Conservation (phyloP, 1,140 invertebrate genomes). For the Saccostrea cuccullata region DNA sequence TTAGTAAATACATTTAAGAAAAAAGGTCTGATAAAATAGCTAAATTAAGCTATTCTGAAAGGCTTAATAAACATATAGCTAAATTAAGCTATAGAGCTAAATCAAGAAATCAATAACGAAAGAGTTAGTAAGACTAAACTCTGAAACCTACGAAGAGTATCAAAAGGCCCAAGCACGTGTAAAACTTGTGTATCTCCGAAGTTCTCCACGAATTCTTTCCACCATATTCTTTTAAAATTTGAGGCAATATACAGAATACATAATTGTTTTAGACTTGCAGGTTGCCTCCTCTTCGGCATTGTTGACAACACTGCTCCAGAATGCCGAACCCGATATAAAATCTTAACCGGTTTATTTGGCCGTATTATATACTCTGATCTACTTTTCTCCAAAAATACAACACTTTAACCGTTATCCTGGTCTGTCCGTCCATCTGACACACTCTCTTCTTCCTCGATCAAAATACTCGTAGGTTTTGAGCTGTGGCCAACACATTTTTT, state of each 20-base stretch:
- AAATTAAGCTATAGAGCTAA: too few relatives aligned
- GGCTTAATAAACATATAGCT: background rate
- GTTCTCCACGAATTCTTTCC: background rate
- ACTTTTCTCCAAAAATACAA: too few relatives aligned
- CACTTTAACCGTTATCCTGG: too few relatives aligned
- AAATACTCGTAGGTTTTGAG: too few relatives aligned
- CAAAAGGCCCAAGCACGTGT: background rate
- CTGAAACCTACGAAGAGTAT: background rate
- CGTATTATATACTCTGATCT: too few relatives aligned
- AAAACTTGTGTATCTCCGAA: background rate
- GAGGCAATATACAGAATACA: background rate
- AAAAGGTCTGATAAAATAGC: background rate
- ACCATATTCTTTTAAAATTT: conserved; percentile 1
- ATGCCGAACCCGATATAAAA: background rate
- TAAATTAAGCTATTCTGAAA: background rate
- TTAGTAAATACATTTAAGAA: background rate
- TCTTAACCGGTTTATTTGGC: background rate
- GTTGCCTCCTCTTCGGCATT: background rate
- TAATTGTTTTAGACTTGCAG: background rate
- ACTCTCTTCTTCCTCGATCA: too few relatives aligned
- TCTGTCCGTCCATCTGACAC: too few relatives aligned
- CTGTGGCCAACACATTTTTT: too few relatives aligned
- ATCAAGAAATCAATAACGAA: too few relatives aligned
- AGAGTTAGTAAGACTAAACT: too few relatives aligned
- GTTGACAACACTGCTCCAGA: background rate